phyloP scores from a whole-genome alignment of 1,140 invertebrate species.

The Drosophila sp. region DNA sequence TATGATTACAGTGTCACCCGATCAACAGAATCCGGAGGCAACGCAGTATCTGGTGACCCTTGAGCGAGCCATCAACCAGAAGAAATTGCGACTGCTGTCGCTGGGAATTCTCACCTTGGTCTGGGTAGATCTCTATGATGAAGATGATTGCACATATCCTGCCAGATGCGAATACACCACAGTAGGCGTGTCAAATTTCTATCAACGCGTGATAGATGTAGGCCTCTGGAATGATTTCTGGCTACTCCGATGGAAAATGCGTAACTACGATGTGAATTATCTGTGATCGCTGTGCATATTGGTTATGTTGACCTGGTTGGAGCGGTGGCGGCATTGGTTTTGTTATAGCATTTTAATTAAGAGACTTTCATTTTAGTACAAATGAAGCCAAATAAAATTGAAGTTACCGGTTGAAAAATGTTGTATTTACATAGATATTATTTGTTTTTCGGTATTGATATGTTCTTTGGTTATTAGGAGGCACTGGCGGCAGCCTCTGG shows the following conservation, averaged over 20 bases:
- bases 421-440: not conserved
- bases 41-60: conserved; percentile 87
- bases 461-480: conserved; percentile 16
- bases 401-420: not conserved
- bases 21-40: conserved; percentile 87
- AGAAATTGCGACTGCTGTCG: conserved; percentile 86
- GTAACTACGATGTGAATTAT: conserved; percentile 90
- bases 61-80: conserved; percentile 87
- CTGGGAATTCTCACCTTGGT: conserved; percentile 90
- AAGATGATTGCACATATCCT: conserved; percentile 88
- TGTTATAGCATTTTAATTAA: not conserved
- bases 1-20: conserved; percentile 86
- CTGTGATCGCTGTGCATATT: conserved; percentile 44
- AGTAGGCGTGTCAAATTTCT: conserved; percentile 85
- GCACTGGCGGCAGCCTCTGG: conserved; percentile 34
- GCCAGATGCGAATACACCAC: conserved; percentile 89
- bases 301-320: not conserved
- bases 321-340: not conserved
- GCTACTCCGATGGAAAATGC: conserved; percentile 88
- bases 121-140: conserved; percentile 88
- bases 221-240: conserved; percentile 91
- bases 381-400: conserved; percentile 8
- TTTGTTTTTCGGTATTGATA: not conserved
- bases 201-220: conserved; percentile 89
- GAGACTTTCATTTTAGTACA: conserved; percentile 5